Conservation (phyloP, 2,797 vertebrate genomes). For the Lagodon rhomboides region DNA sequence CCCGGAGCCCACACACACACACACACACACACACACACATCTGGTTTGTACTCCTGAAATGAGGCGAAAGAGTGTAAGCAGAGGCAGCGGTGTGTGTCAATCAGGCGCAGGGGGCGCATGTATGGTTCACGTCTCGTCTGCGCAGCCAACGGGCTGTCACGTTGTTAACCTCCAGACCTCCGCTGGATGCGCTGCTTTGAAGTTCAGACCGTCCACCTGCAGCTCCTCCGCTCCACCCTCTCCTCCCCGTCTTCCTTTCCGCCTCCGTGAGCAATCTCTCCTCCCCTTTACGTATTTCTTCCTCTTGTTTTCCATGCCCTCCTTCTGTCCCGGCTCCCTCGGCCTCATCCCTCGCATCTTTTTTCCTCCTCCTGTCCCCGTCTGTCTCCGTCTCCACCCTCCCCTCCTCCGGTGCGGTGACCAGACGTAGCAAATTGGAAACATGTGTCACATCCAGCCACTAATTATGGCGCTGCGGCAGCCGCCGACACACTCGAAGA, state of each 20-base stretch:
- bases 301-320: conserved; percentile 1
- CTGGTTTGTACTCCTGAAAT: conserved; percentile 56
- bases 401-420: conserved; percentile 38
- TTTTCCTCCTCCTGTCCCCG: conserved; percentile 37
- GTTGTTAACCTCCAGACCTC: conserved; percentile 74
- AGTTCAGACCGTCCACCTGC: conserved; percentile 70
- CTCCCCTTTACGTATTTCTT: not conserved
- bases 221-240: conserved; percentile 35
- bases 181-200: conserved; percentile 70
- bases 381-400: conserved; percentile 50
- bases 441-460: conserved; percentile 84
- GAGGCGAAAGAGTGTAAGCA: conserved; percentile 64
- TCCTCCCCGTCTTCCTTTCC: conserved; percentile 40
- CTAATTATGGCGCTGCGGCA: conserved; percentile 77
- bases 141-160: conserved; percentile 72
- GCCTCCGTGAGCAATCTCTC: conserved; percentile 40
- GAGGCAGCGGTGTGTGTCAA: conserved; percentile 50
- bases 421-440: conserved; percentile 83
- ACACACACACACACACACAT: conserved; percentile 60
- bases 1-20: conserved; percentile 54
- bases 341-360: not conserved
- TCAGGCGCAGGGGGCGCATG: conserved; percentile 54
- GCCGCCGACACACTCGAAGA: conserved; percentile 54
- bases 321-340: not conserved
- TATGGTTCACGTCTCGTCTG: conserved; percentile 69